Conservation (phyloP, 2,888 invertebrate genomes). For the Ophraella communa region DNA sequence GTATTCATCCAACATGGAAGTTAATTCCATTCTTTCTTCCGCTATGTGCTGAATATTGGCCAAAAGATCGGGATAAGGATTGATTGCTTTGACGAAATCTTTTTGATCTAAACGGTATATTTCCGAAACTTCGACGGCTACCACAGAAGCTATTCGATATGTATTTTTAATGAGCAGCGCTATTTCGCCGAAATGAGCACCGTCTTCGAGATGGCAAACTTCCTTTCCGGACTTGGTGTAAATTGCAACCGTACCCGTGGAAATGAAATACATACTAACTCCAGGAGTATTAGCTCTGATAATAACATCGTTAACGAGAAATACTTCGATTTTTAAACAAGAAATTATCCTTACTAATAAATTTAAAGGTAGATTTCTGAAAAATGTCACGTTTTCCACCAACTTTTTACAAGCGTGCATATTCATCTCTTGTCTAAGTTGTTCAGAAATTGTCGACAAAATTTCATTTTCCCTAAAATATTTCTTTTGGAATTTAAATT, state of each 20-base stretch:
- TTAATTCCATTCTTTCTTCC: constrained; percentile 62
- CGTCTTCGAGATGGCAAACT: constrained; percentile 65
- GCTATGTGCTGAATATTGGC: constrained; percentile 61
- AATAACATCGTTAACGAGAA: constrained; percentile 64
- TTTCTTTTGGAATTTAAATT: constrained; percentile 65
- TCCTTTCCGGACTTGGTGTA: constrained; percentile 61
- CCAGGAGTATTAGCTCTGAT: constrained; percentile 62
- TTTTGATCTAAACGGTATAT: constrained; percentile 57
- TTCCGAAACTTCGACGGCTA: constrained; percentile 59
- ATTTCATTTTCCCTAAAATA: constrained; percentile 67
- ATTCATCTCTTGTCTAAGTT: constrained; percentile 60
- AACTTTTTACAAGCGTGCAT: constrained; percentile 64
- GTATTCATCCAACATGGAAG: constrained; percentile 58
- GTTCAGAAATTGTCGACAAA: constrained; percentile 64
- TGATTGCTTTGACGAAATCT: constrained; percentile 58
- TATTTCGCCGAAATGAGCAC: constrained; percentile 63
- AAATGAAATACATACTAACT: constrained; percentile 66
- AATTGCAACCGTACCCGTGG: constrained; percentile 64
- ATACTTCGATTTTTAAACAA: constrained; percentile 62
- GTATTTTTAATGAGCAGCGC: constrained; percentile 57
- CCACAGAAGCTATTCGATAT: constrained; percentile 55
- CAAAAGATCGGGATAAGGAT: constrained; percentile 59
- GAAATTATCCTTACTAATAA: constrained; percentile 62
- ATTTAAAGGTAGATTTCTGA: constrained; percentile 61
- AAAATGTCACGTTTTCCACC: constrained; percentile 65